A percentile compares a stretch with the other conserved stretches of the same genome.
phyloP scores from a whole-genome alignment of 2,113 vertebrate genomes.

The Psilopsiagon aurifrons region DNA sequence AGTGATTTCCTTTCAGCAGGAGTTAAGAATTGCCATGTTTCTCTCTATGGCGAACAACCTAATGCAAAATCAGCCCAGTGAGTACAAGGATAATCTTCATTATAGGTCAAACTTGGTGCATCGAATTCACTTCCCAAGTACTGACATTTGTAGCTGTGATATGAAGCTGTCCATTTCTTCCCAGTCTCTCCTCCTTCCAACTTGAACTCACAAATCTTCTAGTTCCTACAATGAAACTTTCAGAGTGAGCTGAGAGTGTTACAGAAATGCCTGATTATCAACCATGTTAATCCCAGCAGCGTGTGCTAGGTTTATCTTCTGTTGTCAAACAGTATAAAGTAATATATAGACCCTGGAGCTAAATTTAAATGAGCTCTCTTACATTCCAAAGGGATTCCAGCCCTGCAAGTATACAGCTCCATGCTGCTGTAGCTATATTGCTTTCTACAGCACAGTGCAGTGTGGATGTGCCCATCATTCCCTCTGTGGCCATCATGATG shows the following conservation, averaged over 20 bases:
- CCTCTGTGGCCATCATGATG: neutral
- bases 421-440: neutral
- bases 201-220: neutral
- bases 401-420: neutral
- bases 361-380: conserved; percentile 12
- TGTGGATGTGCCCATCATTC: neutral
- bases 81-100: neutral
- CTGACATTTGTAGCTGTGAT: neutral
- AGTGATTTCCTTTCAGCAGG: neutral
- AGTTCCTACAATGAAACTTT: neutral
- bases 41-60: neutral
- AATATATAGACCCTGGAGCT: neutral
- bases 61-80: neutral
- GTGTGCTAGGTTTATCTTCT: neutral
- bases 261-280: neutral
- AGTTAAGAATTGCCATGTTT: neutral
- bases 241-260: neutral
- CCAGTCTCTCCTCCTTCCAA: neutral
- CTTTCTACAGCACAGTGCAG: neutral
- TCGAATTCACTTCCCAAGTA: neutral
- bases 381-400: conserved; percentile 2
- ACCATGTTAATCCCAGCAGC: neutral
- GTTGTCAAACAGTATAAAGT: neutral
- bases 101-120: neutral
- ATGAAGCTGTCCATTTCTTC: neutral